Conservation (phyloP, 2,113 vertebrate species). For the Neotragus pygmaeus region DNA sequence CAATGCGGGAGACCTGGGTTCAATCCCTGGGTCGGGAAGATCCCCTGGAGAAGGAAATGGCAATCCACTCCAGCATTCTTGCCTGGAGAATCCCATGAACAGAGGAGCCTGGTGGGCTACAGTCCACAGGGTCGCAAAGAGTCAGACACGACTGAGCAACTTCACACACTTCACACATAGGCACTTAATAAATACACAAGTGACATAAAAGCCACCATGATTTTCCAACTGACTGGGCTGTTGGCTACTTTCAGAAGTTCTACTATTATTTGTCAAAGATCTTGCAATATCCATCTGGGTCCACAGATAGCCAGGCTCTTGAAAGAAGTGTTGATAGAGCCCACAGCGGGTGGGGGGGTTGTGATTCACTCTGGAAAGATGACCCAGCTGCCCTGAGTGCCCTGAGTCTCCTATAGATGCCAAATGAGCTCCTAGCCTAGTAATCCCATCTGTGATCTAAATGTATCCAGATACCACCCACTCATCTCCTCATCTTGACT, state of each 20-base stretch:
- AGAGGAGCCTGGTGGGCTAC: too few species aligned
- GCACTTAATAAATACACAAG: conserved; percentile 18
- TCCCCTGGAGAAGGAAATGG: too few species aligned
- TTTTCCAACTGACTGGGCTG: conserved; percentile 3
- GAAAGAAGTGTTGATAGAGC: conserved; percentile 25
- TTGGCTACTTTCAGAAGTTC: neutral
- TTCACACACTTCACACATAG: too few species aligned
- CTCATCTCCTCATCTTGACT: conserved; percentile 1
- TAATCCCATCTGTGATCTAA: conserved; percentile 42
- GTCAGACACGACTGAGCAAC: too few species aligned
- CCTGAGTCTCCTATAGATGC: neutral
- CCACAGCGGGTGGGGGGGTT: neutral
- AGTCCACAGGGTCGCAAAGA: too few species aligned
- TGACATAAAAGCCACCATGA: conserved; percentile 11
- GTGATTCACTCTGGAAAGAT: conserved; percentile 40
- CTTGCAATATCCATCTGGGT: neutral
- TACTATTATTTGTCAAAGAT: conserved; percentile 38
- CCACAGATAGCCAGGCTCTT: conserved; percentile 23
- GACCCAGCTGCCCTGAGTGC: neutral
- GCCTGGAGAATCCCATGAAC: too few species aligned
- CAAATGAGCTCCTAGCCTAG: conserved; percentile 29
- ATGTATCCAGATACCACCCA: conserved; percentile 7
- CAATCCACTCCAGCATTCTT: too few species aligned
- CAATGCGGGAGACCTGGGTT: too few species aligned
- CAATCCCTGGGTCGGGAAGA: too few species aligned